phyloP scores from a whole-genome alignment of 2,113 vertebrate species.

The Oophaga pumilio region DNA sequence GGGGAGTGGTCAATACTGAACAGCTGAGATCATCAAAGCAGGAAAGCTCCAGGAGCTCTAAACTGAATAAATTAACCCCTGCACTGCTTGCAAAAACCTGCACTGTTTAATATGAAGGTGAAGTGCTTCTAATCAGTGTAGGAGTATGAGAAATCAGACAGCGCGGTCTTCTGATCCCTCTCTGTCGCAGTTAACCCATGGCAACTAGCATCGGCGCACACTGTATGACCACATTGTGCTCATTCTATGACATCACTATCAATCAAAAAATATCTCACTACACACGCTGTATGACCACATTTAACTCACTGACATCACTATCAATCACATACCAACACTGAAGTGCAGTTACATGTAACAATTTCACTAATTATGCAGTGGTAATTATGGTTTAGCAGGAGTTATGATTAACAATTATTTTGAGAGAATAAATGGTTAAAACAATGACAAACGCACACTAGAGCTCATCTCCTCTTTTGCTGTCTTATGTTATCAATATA shows the following conservation, averaged over 20 bases:
- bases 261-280: background rate
- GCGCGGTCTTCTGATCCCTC: no score
- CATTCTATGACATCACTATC: background rate
- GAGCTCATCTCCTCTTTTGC: background rate
- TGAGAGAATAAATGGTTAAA: background rate
- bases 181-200: no score
- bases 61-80: no score
- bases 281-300: background rate
- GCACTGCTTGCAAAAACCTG: no score
- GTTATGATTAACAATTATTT: background rate
- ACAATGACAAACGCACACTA: background rate
- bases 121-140: no score
- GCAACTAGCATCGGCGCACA: background rate
- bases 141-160: no score
- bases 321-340: background rate
- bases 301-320: background rate
- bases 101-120: no score
- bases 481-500: slow-evolving; percentile 18
- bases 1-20: no score
- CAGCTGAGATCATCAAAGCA: no score
- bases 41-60: no score
- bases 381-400: background rate
- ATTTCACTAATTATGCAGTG: background rate
- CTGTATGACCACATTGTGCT: background rate
- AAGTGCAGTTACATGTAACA: background rate